Base-by-base conservation (phyloP, 2,113 vertebrate genomes). In the Hippocampus abdominalis region DNA sequence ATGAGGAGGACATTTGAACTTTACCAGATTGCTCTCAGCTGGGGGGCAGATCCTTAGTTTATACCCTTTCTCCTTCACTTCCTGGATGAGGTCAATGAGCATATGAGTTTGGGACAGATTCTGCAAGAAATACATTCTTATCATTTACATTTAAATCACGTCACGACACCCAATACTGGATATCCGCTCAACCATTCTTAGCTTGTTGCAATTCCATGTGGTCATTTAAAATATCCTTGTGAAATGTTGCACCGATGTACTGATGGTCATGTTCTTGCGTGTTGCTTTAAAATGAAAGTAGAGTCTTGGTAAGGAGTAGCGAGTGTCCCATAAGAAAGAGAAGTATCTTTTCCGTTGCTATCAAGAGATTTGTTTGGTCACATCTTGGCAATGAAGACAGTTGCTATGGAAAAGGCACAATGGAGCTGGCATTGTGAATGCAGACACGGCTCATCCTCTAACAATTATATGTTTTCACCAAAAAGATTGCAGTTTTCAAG, bases 91-190 rank as follows among this genome's bases (percentile, higher is more conserved):
- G 77, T 98, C 97, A 76, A 91, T 96, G 70, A 99, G 91, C 89
- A 97, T 87, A 10, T 98, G 94, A 53, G 96, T 97, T 87, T 99
- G 96, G 77, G 95, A 94, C 88, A 98, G 89, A 81, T 98, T 99
- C 97, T 99, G 87, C 61, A 48, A 83, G 77, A 44, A 71, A 49
- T 88, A 15, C 49, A 42, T 46, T 21, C 13, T 12, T 60, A 29
- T 25, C 11, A 8, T 42, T 46, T 44, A 25, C 21, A 3, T 32
- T 32, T 32, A 23, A 64, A 44, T 46, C 63, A 23, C 63, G 27
- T 44, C 7, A 25, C 8, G 3, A 44, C 46, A 46, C 46, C 21
- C 5, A 44, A 44, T n/a, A 6, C 39, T 13, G 51, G n/a, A 2
- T 10, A 62, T 39, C 29, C 63, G 46, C 54, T 20, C 27, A 56